Base-by-base conservation (phyloP, 2,888 invertebrate genomes). In the Eupithecia subumbrata region DNA sequence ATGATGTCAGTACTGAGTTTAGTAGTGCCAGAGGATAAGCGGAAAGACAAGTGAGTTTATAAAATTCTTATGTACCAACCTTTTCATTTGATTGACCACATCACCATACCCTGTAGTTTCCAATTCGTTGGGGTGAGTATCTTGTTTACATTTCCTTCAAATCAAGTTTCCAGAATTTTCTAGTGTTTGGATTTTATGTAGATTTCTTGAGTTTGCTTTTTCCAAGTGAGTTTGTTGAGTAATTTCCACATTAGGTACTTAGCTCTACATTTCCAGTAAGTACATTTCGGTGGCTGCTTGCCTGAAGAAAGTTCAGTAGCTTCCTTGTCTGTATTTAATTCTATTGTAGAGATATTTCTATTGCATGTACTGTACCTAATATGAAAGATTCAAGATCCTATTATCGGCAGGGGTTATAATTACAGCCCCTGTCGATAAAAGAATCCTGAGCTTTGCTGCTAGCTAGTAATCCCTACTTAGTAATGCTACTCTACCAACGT, bases 1-100 rank as follows among this genome's bases (percentile, higher is more conserved):
- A 92, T 80, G 73, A 95, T 95, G 94, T 95, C 95, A 86, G 91
- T 93, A 80, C 81, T 95, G 84, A 95, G 95, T 88, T 87, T 95
- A 74, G 88, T 95, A 74, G 88, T 94, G 72, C 94, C 95, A 22
- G 95, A 95, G 86, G 95, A 95, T 81, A 94, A 90, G 85, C 88
- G 86, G 70, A 94, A 91, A 84, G 92, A 92, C 77, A 89, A 92
- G 93, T 92, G 76, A 76, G 82, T 70, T 43, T 18, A 43, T 68
- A 40, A 40, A 67, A 34, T 66, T 9, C 40, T 11, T 40, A 8
- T 1, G 9, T 40, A 40, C 18, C 48, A 18, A 25, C 4, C 30
- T 25, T 60, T 25, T 60, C 14, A 60, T 1, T 60, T 25, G 25
- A 14, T 14, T 12, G 60, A 12, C 60, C 60, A 60, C 52, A 12